A percentile compares a stretch with the other conserved stretches of the same genome.
phyloP scores from a whole-genome alignment of 2,113 vertebrate species.

The Gymnarchus niloticus region DNA sequence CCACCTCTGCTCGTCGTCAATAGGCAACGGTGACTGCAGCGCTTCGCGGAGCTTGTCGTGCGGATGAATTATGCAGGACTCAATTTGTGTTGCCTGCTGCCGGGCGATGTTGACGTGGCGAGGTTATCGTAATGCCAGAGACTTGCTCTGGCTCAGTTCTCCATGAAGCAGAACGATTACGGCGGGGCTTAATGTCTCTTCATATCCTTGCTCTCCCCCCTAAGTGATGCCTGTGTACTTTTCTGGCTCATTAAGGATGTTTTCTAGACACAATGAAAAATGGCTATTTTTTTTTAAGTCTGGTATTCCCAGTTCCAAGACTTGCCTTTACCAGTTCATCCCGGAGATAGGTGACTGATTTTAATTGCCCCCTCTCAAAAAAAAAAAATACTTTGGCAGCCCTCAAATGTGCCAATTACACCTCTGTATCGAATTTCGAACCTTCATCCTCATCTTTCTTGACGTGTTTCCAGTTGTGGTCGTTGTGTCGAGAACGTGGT shows the following conservation, averaged over 20 bases:
- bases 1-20: background rate
- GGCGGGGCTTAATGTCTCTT: background rate
- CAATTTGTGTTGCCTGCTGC: background rate
- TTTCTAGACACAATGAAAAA: background rate
- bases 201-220: background rate
- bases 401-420: too few species aligned
- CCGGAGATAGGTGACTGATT: background rate
- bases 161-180: too few species aligned
- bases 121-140: background rate
- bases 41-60: background rate
- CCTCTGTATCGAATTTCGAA: background rate
- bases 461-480: background rate
- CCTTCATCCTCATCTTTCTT: background rate
- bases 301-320: too few species aligned
- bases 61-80: background rate
- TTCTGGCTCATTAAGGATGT: background rate
- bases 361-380: background rate
- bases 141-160: background rate
- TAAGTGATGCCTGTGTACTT: background rate
- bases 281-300: too few species aligned
- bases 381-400: background rate
- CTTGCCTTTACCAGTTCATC: background rate
- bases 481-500: background rate
- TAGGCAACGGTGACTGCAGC: background rate
- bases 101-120: background rate